phyloP scores from a whole-genome alignment of 2,797 vertebrate species.

The Sebastes alutus region DNA sequence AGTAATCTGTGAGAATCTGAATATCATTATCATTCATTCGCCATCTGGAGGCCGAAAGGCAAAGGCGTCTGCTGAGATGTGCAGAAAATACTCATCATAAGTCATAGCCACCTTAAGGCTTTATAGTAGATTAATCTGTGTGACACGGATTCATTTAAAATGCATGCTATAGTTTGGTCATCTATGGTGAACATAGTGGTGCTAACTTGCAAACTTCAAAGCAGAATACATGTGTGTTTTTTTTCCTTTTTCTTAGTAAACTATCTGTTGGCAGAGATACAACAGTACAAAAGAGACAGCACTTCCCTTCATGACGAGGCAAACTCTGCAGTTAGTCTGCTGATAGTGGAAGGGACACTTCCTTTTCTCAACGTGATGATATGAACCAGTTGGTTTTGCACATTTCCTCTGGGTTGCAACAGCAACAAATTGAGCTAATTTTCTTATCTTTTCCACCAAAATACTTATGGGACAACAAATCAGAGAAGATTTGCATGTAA shows the following conservation, averaged over 20 bases:
- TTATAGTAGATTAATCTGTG: neutral
- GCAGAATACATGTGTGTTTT: neutral
- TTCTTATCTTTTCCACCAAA: neutral
- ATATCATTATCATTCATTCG: neutral
- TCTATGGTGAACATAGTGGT: neutral
- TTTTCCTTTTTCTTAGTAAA: neutral
- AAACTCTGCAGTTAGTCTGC: neutral
- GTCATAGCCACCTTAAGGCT: neutral
- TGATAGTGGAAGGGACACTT: neutral
- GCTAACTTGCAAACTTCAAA: neutral
- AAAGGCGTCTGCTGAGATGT: neutral
- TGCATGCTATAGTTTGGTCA: neutral
- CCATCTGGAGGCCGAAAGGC: neutral
- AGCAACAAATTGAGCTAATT: neutral
- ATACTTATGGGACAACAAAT: too few relatives aligned
- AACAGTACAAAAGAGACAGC: neutral
- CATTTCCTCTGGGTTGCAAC: neutral
- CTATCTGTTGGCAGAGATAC: neutral
- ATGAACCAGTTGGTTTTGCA: neutral
- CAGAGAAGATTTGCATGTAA: neutral
- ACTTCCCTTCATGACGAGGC: neutral
- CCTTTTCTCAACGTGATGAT: neutral
- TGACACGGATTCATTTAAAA: neutral
- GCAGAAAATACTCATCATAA: neutral
- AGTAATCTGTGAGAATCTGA: neutral